A percentile compares a stretch with the other conserved stretches of the same genome.
Conservation (phyloP, 2,797 vertebrate genomes). For the Remorina albescens region DNA sequence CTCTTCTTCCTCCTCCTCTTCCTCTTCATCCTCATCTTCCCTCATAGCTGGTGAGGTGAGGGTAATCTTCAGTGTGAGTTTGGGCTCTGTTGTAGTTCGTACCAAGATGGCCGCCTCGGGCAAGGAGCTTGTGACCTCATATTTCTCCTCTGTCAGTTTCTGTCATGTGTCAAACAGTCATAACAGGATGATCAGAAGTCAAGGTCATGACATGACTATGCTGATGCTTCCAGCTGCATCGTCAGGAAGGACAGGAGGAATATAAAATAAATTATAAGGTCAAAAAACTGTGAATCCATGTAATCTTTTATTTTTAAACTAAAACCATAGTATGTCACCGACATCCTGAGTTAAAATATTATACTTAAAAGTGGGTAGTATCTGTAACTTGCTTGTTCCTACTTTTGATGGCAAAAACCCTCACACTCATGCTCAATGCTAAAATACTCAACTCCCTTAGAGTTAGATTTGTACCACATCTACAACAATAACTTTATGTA, state of each 20-base stretch:
- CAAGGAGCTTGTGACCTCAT: constrained; percentile 90
- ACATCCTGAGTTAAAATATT: constrained; percentile 5
- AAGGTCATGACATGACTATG: constrained; percentile 33
- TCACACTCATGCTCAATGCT: too few species aligned
- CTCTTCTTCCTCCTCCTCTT: constrained; percentile 78
- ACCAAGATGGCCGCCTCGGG: constrained; percentile 95
- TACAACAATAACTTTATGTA: too few species aligned
- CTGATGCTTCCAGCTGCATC: constrained; percentile 10
- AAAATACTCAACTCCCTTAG: too few species aligned
- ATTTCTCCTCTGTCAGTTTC: constrained; percentile 97
- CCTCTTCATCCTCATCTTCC: constrained; percentile 87
- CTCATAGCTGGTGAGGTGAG: constrained; percentile 96
- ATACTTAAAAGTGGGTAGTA: constrained; percentile 6
- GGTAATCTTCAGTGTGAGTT: constrained; percentile 94
- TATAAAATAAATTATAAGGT: too few species aligned
- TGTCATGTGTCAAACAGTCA: constrained; percentile 79
- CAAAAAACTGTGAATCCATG: too few species aligned
- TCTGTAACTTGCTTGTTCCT: background rate
- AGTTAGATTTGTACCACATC: too few species aligned
- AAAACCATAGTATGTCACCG: background rate
- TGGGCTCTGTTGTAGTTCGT: constrained; percentile 91
- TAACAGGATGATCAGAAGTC: constrained; percentile 51
- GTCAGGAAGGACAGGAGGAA: background rate
- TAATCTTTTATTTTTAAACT: background rate
- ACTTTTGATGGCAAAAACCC: background rate